Evolutionary conservation across 2,113 vertebrate species (phyloP), one percentile per base, ranked within the genome.

Genomic region (Orientallactaga bullata): DNA sequence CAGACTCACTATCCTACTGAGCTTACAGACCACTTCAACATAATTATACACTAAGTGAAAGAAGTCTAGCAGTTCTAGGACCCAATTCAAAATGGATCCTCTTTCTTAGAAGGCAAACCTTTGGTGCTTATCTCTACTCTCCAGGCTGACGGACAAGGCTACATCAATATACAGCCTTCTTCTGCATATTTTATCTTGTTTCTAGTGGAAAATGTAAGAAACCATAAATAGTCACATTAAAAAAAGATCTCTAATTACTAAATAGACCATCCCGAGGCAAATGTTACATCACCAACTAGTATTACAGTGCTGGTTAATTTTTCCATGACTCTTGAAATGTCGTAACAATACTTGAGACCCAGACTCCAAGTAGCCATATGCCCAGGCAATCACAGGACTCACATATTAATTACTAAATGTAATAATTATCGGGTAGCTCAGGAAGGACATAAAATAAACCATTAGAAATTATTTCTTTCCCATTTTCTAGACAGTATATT

Each of bases 241-340:
- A 93, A 89, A 90, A 91, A 96, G 42, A 21, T 74, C 87, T 87
- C 71, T 88, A 93, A 89, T 95, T 95, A 95, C 42, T 88, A 91
- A 91, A 94, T 24, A 79, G 85, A 93, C 91, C 30, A 95, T 21
- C 55, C 85, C 69, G 10, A 24, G 51, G 23, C 83, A 94, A 89
- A 58, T 16, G 77, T 89, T 83, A 81, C 3, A 0, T 93, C 37
- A 28, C 79, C 90, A 73, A 90, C 39, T 13, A 16, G 74, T 17
- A 86, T 55, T 88, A 32, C 3, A 73, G 63, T 66, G 42, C 1
- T 88, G 16, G 77, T 68, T 91, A 51, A 68, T 89, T 97, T 91
- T 95, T 89, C 71, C 78, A 88, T 92, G 81, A 92, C 93, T 96
- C 39, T 82, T 82, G 7, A 74, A 92, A 96, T 77, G 91, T 77